phyloP scores from a whole-genome alignment of 2,113 vertebrate species.

The Takifugu flavidus region DNA sequence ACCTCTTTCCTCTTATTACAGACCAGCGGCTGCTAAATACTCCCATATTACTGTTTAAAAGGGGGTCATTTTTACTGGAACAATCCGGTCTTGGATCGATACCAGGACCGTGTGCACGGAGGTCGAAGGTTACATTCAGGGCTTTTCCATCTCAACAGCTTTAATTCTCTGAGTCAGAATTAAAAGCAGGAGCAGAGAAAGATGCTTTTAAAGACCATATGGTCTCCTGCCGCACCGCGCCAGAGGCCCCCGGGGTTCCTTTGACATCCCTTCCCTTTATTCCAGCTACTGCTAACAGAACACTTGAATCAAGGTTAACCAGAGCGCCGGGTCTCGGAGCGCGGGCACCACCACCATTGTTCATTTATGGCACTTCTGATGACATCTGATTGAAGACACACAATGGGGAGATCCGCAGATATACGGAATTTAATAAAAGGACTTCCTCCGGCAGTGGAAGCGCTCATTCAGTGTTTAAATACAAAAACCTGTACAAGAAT shows the following conservation, averaged over 20 bases:
- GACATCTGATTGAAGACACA: too few relatives aligned
- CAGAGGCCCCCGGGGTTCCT: conserved; percentile 16
- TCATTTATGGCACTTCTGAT: too few relatives aligned
- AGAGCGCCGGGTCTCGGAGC: background rate
- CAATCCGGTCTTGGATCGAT: too few relatives aligned
- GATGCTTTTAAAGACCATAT: conserved; percentile 31
- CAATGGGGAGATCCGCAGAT: too few relatives aligned
- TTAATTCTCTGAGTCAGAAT: conserved; percentile 51
- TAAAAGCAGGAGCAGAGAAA: conserved; percentile 48
- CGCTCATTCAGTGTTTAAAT: too few relatives aligned
- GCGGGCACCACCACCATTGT: background rate
- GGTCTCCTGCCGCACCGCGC: conserved; percentile 17
- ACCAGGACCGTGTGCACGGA: conserved; percentile 12
- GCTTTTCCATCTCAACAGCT: conserved; percentile 11
- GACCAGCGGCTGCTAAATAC: background rate
- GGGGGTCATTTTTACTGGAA: too few relatives aligned
- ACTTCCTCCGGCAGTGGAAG: too few relatives aligned
- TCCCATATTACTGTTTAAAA: too few relatives aligned
- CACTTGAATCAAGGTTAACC: conserved; percentile 33
- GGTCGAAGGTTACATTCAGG: conserved; percentile 30
- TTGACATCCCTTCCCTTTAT: conserved; percentile 22
- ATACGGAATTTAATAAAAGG: too few relatives aligned
- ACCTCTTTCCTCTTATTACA: conserved; percentile 26
- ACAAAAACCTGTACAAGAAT: too few relatives aligned
- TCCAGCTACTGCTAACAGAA: conserved; percentile 11